These are phyloP conservation scores for Lepidocolaptes lacrymiger DNA, from an alignment of 2,797 vertebrate genomes.

Conservation along the genomic window DNA sequence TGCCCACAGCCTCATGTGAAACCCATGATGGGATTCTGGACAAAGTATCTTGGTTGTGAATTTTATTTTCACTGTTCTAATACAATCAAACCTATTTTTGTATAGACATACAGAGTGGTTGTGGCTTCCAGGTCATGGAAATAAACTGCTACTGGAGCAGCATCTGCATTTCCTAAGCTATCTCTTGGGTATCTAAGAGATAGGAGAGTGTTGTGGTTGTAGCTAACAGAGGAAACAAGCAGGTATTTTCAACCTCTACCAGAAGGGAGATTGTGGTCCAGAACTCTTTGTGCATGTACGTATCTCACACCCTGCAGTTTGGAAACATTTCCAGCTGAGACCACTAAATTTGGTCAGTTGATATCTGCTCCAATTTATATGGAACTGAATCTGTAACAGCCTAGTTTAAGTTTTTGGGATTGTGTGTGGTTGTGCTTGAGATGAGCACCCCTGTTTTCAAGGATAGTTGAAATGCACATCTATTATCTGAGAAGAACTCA, in stretches of 20 bases:
- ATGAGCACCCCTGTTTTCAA: neutral
- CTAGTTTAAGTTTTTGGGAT: neutral
- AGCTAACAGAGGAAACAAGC: neutral
- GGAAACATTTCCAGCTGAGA: neutral
- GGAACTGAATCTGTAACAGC: neutral
- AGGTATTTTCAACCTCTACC: neutral
- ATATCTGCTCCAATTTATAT: neutral
- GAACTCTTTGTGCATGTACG: fast-evolving
- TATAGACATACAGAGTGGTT: neutral
- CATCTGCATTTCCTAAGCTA: neutral
- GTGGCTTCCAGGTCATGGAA: neutral
- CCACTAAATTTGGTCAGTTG: neutral
- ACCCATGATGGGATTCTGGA: slow-evolving; percentile 8
- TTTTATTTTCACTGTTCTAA: neutral
- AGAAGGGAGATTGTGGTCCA: neutral
- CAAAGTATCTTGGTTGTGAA: neutral
- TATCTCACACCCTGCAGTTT: fast-evolving
- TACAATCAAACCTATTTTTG: neutral
- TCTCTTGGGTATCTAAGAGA: neutral
- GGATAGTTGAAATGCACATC: neutral
- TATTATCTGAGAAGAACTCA: neutral
- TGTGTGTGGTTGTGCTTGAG: neutral
- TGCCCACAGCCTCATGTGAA: neutral
- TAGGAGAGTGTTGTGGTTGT: neutral
- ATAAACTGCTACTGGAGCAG: neutral